Evolutionary conservation across 1,140 invertebrate genomes (phyloP), one percentile per base, ranked within the genome.

Genomic region (Drosophila ficusphila): DNA sequence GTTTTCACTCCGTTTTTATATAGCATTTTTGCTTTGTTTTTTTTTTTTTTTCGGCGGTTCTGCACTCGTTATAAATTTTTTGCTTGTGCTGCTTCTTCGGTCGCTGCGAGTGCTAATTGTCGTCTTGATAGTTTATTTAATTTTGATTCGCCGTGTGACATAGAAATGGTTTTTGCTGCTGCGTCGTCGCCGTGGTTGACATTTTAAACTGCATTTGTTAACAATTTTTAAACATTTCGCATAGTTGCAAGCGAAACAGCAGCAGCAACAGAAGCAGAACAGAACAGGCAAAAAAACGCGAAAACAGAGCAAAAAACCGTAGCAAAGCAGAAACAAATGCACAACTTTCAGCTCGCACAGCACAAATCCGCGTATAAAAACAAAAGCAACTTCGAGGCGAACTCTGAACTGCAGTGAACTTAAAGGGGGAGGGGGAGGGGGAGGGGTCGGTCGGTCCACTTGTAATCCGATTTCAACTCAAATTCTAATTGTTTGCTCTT

Each of bases 131-230:
- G 60, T 57, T 61, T 54, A 53, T 72, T 71, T 56, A 49, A 39
- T 53, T 72, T 48, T 54, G 41, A 60, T 67, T 61, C 57, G 42
- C 76, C 38, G 67, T 70, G 62, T 85, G 81, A 86, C 81, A 86
- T 86, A 86, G 67, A 85, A 85, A 86, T 46, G 56, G 29, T 64
- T 64, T 64, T 61, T 64, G 53, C 48, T 74, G 36, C 49, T 46
- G 57, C 57, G 70, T 85, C 83, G 81, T 73, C 76, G 76, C 76
- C 81, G 79, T 79, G 65, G 79, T 79, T 83, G 79, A 83, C 81
- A 85, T 76, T 85, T 79, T 79, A 86, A 86, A 86, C 51, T 86
- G 81, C 81, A 81, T 81, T 86, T 86, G 81, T 86, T 86, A 86
- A 86, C 81, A 86, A 81, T 81, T 86, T 82, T 86, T 44, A 62